phyloP scores from a whole-genome alignment of 2,113 vertebrate genomes.

The Lonchura striata region DNA sequence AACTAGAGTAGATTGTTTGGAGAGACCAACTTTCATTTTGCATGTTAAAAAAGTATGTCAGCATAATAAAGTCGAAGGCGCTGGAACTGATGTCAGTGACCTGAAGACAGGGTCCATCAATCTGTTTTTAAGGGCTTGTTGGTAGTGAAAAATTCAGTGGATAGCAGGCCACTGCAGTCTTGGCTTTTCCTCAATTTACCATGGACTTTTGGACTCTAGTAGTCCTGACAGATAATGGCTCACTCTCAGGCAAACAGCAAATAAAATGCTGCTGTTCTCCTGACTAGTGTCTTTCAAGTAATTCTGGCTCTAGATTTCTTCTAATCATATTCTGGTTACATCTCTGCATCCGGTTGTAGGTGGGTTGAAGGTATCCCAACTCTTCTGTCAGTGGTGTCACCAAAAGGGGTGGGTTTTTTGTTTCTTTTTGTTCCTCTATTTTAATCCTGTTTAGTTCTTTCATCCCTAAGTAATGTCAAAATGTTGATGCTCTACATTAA shows the following conservation, averaged over 20 bases:
- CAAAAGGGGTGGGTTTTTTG: not conserved
- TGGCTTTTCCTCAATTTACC: no score
- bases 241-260: not conserved
- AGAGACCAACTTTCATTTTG: not conserved
- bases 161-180: not conserved
- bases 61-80: not conserved
- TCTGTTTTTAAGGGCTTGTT: not conserved
- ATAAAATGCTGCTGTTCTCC: not conserved
- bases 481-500: not conserved
- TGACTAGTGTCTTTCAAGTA: not conserved
- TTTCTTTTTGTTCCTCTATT: not conserved
- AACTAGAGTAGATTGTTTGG: not conserved
- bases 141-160: not conserved
- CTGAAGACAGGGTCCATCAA: not conserved
- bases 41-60: not conserved
- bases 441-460: not conserved
- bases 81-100: not conserved
- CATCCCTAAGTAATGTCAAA: not conserved
- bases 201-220: not conserved
- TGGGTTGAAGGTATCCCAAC: rapidly evolving
- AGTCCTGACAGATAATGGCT: not conserved
- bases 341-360: not conserved
- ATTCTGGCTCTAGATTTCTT: not conserved
- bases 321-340: not conserved
- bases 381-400: not conserved